Evolutionary conservation across 1,140 invertebrate genomes (phyloP), one percentile per base, ranked within the genome.

Genomic region (Papilio polytes): DNA sequence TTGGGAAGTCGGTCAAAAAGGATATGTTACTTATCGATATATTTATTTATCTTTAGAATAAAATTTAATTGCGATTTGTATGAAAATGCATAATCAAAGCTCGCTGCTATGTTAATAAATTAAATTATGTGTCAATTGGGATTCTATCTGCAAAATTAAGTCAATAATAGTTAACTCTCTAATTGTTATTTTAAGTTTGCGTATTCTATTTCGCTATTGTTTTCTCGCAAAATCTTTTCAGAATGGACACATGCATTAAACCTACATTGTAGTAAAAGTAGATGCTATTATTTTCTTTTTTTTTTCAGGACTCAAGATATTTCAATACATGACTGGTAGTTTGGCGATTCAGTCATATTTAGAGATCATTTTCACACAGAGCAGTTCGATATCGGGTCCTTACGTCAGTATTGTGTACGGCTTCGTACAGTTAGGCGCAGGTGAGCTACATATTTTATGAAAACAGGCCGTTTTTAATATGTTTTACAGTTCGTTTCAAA

Each of bases 321-420:
- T 95, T 22, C 94, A 95, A 77, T 97, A 97, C 85, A 96, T 97
- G 88, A 96, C 96, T 48, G 97, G 97, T 12, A 95, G 96, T 22
- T 95, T 96, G 56, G 97, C 96, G 0, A 96, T 97, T 56, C 96
- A 97, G 83, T 97, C 97, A 12, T 97, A 97, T 84, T 96, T 97
- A 3, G 96, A 97, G 73, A 95, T 96, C 22, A 96, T 97, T 36
- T 96, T 97, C 20, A 93, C 94, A 44, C 92, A 95, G 36, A 95
- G 95, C 80, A 94, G 92, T 20, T 94, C 92, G 2, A 85, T 96
- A 22, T 94, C 96, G 0, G 95, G 96, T 0, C 94, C 92, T 0
- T 87, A 92, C 20, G 95, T 94, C 7, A 96, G 96, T 44, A 96
- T 96, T 56, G 88, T 96, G 3, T 93, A 97, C 82, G 97, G 97